A percentile compares a stretch with the other conserved stretches of the same genome.
Conservation (phyloP, 1,140 invertebrate genomes). For the Cherax destructor region DNA sequence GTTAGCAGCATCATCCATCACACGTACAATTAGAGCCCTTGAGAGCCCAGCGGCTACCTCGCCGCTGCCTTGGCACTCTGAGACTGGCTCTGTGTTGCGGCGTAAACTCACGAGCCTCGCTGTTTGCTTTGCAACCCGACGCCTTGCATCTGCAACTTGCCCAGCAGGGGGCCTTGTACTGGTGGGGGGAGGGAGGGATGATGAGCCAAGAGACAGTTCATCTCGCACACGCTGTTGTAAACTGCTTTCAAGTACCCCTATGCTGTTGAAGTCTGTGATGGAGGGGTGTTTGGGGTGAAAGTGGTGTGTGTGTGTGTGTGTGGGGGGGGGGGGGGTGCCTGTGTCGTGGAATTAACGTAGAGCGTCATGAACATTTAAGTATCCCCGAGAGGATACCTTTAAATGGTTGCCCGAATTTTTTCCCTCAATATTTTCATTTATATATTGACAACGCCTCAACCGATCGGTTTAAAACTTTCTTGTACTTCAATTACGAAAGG, state of each 20-base stretch:
- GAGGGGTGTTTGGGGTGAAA: background rate
- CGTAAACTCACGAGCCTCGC: conserved; percentile 51
- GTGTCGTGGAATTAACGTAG: no score
- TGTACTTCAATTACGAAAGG: no score
- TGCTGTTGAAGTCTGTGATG: background rate
- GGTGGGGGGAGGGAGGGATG: background rate
- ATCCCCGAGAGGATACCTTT: no score
- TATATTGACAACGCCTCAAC: no score
- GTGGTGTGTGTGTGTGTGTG: background rate
- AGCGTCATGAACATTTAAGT: no score
- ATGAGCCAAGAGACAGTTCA: background rate
- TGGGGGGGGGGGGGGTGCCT: background rate
- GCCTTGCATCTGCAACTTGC: conserved; percentile 35
- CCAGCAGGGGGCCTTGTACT: conserved; percentile 32
- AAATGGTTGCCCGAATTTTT: no score
- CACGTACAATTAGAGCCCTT: conserved; percentile 31
- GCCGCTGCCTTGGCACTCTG: conserved; percentile 14
- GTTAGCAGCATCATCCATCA: conserved; percentile 25
- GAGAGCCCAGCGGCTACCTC: conserved; percentile 12
- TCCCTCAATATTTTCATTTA: no score
- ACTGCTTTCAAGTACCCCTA: background rate
- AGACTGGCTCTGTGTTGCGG: conserved; percentile 34
- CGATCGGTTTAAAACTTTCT: no score
- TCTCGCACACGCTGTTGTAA: background rate
- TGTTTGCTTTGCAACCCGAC: conserved; percentile 47